Evolutionary conservation across 2,797 vertebrate species (phyloP).

Genomic region (Phyllotis vaccarum): DNA sequence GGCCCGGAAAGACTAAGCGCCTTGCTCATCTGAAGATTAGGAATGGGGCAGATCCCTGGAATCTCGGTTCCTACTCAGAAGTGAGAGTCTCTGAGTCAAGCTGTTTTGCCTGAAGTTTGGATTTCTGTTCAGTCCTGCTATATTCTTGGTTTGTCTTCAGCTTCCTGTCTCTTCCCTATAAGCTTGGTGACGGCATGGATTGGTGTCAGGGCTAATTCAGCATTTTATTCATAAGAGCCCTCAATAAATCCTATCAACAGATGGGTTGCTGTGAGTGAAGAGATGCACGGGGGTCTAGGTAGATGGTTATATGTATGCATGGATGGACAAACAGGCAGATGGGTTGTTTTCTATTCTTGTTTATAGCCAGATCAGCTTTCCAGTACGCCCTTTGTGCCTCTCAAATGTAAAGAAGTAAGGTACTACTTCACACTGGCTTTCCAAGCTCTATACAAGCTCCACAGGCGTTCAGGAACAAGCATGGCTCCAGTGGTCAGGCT

Average conservation of each 20-base stretch:
- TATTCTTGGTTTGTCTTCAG: background rate
- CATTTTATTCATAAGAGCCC: background rate
- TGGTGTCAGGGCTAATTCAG: background rate
- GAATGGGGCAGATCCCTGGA: background rate
- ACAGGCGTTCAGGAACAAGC: background rate
- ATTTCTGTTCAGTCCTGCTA: background rate
- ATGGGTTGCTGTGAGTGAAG: background rate
- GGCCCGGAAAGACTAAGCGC: background rate
- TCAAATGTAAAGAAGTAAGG: background rate
- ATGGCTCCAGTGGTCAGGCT: fast-evolving
- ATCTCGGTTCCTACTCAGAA: background rate
- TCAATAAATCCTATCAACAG: background rate
- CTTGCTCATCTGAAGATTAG: background rate
- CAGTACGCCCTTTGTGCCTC: background rate
- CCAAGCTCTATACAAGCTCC: background rate
- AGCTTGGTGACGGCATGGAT: background rate
- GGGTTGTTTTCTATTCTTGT: background rate
- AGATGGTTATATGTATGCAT: no score
- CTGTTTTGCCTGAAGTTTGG: background rate
- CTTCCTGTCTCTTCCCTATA: background rate
- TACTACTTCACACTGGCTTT: background rate
- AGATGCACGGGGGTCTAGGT: background rate
- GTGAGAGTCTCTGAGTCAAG: background rate
- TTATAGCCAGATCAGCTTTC: background rate
- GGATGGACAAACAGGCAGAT: no score